Base-by-base conservation (phyloP, 2,113 vertebrate genomes). In the Gymnocephalus cernua region DNA sequence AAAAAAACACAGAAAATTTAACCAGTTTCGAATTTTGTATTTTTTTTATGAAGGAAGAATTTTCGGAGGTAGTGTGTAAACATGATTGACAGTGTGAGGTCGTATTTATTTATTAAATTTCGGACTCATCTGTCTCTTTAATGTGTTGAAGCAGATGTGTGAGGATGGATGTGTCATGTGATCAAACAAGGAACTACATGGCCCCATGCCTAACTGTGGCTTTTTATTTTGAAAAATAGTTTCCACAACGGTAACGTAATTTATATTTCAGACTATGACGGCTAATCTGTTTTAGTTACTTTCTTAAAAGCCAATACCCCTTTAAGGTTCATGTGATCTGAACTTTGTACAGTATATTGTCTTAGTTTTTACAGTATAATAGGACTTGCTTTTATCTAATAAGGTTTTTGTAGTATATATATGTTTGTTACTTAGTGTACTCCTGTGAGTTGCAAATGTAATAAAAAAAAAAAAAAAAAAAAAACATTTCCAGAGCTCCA, bases 191-290 rank as follows among this genome's bases (percentile, higher is more conserved):
- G 69, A 64, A 65, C n/a, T 4, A 53, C 38, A 4, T 59, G 32
- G 21, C 64, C 69, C 29, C 11, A 44, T 18, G 2, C 7, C n/a
- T 3, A 54, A 25, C 21, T 1, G 27, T 21, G 32, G 35, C 47
- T 88, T 85, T 85, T 84, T 85, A 77, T 70, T 88, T 74, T 79
- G 59, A 84, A 86, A 89, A 77, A 47, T 51, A 45, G 10, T 58
- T 53, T 71, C 38, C 41, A 50, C 18, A 47, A 6, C 13, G 59
- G 45, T 19, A 32, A 58, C 9, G 19, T 67, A 16, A 57, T 53
- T 63, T 74, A 25, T 65, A 74, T 62, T 77, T 76, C 32, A 63
- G 10, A 66, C 32, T 70, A 19, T 7, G 4, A 27, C 63, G 23
- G 6, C 32, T 67, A 5, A 21, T 66, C 13, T 29, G 35, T 76